phyloP scores from a whole-genome alignment of 1,140 invertebrate genomes.

The Thrips palmi region DNA sequence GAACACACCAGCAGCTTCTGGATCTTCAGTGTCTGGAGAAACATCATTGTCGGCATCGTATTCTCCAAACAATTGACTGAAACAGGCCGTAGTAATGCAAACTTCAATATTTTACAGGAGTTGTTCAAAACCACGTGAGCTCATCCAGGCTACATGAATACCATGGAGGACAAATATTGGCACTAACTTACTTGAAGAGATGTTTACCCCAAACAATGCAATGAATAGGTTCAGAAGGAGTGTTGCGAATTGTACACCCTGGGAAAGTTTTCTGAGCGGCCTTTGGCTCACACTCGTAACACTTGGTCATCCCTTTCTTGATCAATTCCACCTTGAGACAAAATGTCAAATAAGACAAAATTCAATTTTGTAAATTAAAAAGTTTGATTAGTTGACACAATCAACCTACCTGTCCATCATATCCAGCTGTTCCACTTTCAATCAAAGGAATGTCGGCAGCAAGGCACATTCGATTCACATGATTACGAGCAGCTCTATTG shows the following conservation, averaged over 20 bases:
- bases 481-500: constrained; percentile 87
- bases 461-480: constrained; percentile 98
- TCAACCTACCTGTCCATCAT: constrained; percentile 89
- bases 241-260: constrained; percentile 97
- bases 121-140: constrained; percentile 3
- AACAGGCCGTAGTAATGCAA: constrained; percentile 16
- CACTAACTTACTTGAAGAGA: constrained; percentile 73
- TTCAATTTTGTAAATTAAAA: too few relatives aligned
- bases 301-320: constrained; percentile 77
- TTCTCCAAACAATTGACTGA: constrained; percentile 92
- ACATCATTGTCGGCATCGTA: constrained; percentile 93
- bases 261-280: constrained; percentile 84
- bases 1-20: constrained; percentile 45
- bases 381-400: too few relatives aligned
- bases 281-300: constrained; percentile 93
- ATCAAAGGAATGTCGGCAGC: constrained; percentile 84
- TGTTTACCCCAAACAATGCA: constrained; percentile 99
- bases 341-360: too few relatives aligned
- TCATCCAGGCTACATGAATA: background rate
- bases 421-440: constrained; percentile 94
- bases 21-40: constrained; percentile 89
- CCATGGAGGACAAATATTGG: constrained; percentile 4
- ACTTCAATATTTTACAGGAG: constrained; percentile 5
- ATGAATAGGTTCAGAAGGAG: constrained; percentile 97
- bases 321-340: constrained; percentile 75